Evolutionary conservation across 2,888 invertebrate genomes (phyloP).

Genomic region (Lamellibrachia satsuma): DNA sequence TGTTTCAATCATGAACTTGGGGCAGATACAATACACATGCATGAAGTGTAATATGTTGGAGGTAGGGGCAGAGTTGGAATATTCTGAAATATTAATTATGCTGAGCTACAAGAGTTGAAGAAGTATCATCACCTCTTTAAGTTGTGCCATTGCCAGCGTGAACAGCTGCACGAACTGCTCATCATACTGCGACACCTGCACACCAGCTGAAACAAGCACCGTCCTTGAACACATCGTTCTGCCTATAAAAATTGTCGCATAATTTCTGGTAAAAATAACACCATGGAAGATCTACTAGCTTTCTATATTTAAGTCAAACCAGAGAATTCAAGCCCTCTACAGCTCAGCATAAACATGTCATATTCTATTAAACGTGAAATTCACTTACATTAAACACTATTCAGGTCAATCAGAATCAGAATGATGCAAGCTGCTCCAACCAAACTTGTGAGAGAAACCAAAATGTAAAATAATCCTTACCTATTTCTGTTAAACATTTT

Average conservation of each 20-base stretch:
- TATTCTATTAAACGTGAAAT: background rate
- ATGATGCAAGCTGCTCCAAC: background rate
- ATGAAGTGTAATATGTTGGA: background rate
- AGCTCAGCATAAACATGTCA: background rate
- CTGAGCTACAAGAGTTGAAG: background rate
- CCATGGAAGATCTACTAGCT: no score
- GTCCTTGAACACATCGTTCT: background rate
- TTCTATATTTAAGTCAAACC: no score
- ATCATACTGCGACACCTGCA: conserved; percentile 85
- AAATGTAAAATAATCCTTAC: conserved; percentile 51
- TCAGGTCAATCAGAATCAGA: background rate
- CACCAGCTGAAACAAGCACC: conserved; percentile 73
- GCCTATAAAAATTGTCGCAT: background rate
- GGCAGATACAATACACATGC: background rate
- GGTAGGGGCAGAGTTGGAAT: background rate
- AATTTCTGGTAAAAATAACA: no score
- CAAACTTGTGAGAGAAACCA: background rate
- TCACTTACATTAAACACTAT: background rate
- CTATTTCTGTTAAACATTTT: conserved; percentile 98
- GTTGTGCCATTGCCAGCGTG: conserved; percentile 89
- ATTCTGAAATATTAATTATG: background rate
- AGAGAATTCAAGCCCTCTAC: background rate
- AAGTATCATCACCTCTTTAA: conserved; percentile 73
- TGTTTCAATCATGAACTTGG: background rate
- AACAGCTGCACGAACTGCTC: conserved; percentile 91